Percentiles rank a stretch among this genome's conserved stretches.
These are phyloP conservation scores for Anabacerthia variegaticeps DNA, from an alignment of 2,797 vertebrate genomes.

Conservation along the genomic window DNA sequence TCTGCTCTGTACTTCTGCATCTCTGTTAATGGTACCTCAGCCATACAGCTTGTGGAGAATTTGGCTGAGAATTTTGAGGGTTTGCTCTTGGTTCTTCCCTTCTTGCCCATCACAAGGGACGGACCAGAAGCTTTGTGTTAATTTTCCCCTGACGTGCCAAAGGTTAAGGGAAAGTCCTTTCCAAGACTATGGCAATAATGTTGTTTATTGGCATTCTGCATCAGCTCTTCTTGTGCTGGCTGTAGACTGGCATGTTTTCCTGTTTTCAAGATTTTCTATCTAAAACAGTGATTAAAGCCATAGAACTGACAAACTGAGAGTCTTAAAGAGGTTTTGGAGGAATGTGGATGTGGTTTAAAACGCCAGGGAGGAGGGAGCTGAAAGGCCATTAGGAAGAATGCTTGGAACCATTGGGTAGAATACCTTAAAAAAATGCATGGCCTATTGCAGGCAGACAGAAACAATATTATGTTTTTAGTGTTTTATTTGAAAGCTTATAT, in stretches of 20 bases:
- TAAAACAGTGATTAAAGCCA: not conserved
- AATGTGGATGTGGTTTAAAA: not conserved
- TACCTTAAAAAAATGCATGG: not conserved
- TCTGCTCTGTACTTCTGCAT: not conserved
- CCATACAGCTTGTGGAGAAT: not conserved
- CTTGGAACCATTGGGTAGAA: not conserved
- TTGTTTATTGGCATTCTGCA: not conserved
- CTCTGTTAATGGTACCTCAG: not conserved
- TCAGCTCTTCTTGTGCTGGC: not conserved
- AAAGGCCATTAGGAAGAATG: not conserved
- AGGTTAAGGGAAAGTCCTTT: not conserved
- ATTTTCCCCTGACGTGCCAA: not conserved
- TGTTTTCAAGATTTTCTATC: not conserved
- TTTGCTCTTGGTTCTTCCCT: not conserved
- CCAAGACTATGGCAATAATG: not conserved
- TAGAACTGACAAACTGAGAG: not conserved
- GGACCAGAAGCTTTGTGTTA: not conserved
- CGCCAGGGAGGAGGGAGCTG: not conserved
- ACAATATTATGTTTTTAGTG: not conserved
- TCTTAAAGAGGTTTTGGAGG: not conserved
- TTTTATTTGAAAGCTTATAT: not conserved
- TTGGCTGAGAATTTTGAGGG: not conserved
- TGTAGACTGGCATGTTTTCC: not conserved
- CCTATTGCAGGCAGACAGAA: not conserved
- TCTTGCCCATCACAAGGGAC: not conserved